These are phyloP conservation scores for Baccha elongata DNA, from an alignment of 2,888 invertebrate genomes.

Conservation along the genomic window DNA sequence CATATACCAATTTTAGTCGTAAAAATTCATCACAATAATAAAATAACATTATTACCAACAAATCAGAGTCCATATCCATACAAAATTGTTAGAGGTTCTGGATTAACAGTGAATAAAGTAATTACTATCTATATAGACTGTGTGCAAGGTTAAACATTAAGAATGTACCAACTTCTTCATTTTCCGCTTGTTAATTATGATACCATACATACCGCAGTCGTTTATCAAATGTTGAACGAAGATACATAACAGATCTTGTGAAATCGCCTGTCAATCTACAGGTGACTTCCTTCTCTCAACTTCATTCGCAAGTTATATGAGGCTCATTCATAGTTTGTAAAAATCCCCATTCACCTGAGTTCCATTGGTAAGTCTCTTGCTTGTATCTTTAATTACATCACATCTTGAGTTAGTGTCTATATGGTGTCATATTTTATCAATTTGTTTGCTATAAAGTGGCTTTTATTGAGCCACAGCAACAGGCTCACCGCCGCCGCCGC, in stretches of 20 bases:
- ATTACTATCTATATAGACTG: not conserved
- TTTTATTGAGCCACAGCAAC: slow-evolving; percentile 39
- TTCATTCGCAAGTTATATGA: not conserved
- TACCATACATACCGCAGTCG: not conserved
- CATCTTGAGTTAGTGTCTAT: slow-evolving; percentile 5
- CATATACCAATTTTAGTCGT: too few species aligned
- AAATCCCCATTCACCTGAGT: slow-evolving; percentile 7
- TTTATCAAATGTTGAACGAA: slow-evolving; percentile 16
- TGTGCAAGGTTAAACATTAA: not conserved
- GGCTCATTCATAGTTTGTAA: not conserved
- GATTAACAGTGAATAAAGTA: not conserved
- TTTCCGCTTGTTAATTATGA: slow-evolving; percentile 22
- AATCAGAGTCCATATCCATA: not conserved
- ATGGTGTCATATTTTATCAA: slow-evolving; percentile 51
- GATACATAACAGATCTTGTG: slow-evolving; percentile 21
- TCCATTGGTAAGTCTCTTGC: not conserved
- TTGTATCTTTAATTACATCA: slow-evolving; percentile 50
- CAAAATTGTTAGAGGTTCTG: slow-evolving; percentile 10
- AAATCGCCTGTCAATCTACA: slow-evolving; percentile 23
- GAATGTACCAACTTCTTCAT: slow-evolving; percentile 24
- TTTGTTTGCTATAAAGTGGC: slow-evolving; percentile 38
- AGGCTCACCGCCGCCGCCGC: too few species aligned
- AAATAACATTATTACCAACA: slow-evolving; percentile 2
- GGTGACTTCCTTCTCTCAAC: slow-evolving; percentile 24
- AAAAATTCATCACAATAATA: too few species aligned